These are phyloP conservation scores for Tetragnatha versicolor DNA, from an alignment of 1,140 invertebrate genomes.

Conservation along the genomic window DNA sequence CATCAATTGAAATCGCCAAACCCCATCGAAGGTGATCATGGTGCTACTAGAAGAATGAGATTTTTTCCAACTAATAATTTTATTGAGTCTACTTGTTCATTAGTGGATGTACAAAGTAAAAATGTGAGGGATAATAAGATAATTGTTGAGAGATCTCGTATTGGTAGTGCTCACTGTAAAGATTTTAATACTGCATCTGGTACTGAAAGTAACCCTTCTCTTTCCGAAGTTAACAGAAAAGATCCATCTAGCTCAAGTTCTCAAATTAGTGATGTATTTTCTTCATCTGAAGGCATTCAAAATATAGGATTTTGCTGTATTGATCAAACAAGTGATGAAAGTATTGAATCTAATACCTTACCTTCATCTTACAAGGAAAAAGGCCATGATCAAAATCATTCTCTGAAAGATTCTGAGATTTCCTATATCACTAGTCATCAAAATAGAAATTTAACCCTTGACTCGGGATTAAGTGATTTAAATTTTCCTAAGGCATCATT, in stretches of 20 bases:
- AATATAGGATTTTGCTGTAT: constrained; percentile 34
- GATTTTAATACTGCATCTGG: background rate
- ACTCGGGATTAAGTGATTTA: constrained; percentile 7
- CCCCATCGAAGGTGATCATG: background rate
- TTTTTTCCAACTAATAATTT: constrained; percentile 21
- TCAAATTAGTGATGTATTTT: constrained; percentile 1
- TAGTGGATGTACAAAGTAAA: constrained; percentile 12
- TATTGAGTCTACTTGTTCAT: constrained; percentile 3
- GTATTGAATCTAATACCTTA: background rate
- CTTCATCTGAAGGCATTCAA: constrained; percentile 38
- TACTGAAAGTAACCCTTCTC: constrained; percentile 17
- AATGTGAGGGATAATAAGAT: background rate
- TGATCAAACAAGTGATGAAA: constrained; percentile 2
- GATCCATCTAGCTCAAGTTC: constrained; percentile 1
- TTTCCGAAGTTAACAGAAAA: constrained; percentile 1
- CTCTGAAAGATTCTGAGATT: background rate
- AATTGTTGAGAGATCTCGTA: background rate
- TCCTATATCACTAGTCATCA: constrained; percentile 3
- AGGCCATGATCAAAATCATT: background rate
- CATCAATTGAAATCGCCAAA: constrained; percentile 11
- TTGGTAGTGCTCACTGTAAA: background rate
- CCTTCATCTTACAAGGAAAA: background rate
- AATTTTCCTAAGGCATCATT: constrained; percentile 26
- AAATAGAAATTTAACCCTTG: constrained; percentile 3
- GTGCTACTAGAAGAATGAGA: constrained; percentile 5